phyloP scores from a whole-genome alignment of 1,140 invertebrate genomes.

The Galendromus occidentalis region DNA sequence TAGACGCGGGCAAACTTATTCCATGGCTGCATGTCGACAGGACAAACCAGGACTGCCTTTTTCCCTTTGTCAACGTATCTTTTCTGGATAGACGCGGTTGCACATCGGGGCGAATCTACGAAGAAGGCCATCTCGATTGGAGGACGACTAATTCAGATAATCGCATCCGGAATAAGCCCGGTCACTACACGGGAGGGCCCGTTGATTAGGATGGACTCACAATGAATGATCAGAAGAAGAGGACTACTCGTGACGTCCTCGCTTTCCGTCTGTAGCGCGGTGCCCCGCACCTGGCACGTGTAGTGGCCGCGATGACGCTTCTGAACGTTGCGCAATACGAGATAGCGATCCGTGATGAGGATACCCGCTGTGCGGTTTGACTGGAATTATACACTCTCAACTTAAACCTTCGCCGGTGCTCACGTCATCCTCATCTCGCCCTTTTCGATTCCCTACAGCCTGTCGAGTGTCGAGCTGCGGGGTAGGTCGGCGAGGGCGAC shows the following conservation, averaged over 20 bases:
- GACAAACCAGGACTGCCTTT: neutral
- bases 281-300: neutral
- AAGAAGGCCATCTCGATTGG: neutral
- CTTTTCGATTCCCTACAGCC: too few species aligned
- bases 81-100: neutral
- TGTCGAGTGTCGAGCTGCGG: too few species aligned
- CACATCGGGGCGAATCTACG: neutral
- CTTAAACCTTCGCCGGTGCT: too few species aligned
- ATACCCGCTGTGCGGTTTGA: neutral
- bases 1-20: neutral
- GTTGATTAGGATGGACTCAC: neutral
- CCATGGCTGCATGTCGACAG: conserved; percentile 5
- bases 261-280: neutral
- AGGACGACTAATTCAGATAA: too few species aligned
- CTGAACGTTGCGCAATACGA: neutral
- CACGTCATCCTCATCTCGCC: too few species aligned
- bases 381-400: neutral
- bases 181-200: too few species aligned
- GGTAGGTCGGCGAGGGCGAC: too few species aligned
- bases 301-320: conserved; percentile 7
- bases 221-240: neutral
- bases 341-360: neutral
- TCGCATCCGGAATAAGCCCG: too few species aligned
- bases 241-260: neutral
- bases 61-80: neutral